phyloP scores from a whole-genome alignment of 2,888 invertebrate species.

The Oxytorus armatus region DNA sequence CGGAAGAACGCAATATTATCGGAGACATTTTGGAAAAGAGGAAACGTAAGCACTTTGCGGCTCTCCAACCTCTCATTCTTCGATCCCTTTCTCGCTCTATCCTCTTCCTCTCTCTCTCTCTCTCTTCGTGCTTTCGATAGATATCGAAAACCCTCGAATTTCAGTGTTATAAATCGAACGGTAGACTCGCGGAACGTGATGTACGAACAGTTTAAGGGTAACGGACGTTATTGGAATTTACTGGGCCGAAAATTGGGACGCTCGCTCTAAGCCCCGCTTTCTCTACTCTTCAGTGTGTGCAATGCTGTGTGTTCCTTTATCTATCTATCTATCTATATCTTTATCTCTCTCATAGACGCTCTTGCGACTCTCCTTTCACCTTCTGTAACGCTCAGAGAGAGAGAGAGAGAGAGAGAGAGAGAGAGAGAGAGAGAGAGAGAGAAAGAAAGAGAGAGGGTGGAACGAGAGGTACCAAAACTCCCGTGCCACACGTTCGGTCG shows the following conservation, averaged over 20 bases:
- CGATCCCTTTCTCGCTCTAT: background rate
- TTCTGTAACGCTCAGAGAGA: background rate
- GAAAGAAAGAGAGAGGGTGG: background rate
- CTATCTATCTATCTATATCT: conserved; percentile 39
- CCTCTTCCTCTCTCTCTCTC: background rate
- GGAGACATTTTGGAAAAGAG: background rate
- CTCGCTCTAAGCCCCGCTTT: conserved; percentile 69
- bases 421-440: background rate
- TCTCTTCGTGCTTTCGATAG: conserved; percentile 62
- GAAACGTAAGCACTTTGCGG: conserved; percentile 6
- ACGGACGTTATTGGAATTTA: conserved; percentile 82
- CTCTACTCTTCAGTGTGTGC: conserved; percentile 50
- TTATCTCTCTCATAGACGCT: conserved; percentile 39
- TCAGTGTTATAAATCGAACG: conserved; percentile 78
- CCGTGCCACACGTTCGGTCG: conserved; percentile 53
- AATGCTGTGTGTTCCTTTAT: conserved; percentile 48
- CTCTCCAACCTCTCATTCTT: too few species aligned
- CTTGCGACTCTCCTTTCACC: conserved; percentile 15
- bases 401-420: conserved; percentile 5
- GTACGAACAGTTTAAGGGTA: conserved; percentile 80
- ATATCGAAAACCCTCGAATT: conserved; percentile 79
- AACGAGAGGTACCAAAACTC: conserved; percentile 22
- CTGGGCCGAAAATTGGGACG: conserved; percentile 80
- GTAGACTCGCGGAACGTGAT: conserved; percentile 73
- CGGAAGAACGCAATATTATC: conserved; percentile 8